Base-by-base conservation (phyloP, 2,888 invertebrate genomes). In the Labia minor region DNA sequence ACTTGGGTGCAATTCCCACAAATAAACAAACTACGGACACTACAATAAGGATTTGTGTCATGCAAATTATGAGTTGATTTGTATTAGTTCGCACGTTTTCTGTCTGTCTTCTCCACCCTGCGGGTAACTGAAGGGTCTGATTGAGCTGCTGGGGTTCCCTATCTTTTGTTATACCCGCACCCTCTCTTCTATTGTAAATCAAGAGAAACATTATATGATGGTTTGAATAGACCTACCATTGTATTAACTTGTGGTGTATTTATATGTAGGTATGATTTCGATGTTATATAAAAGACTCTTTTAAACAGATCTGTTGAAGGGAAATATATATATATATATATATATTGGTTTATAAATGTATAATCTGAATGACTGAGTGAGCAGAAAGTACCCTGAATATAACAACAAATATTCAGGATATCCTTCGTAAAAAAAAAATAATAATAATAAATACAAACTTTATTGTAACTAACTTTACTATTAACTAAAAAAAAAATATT, bases 31-130 rank as follows among this genome's bases (percentile, higher is more conserved):
- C 26, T 26, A 26, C 8, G 4, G 26, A 26, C 4, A 26, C 26
- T 26, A 26, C 8, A 26, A 26, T 26, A 26, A 26, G 8, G 26
- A 26, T 26, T 26, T 26, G 26, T 26, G 26, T 26, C 26, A 49
- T 49, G 49, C 49, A 49, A 49, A 49, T 49, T 11, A 49, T 49
- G 14, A 3, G 2, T 14, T 49, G 49, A 49, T 49, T 49, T 49
- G 49, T 49, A 49, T 49, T 49, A 49, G 49, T 49, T 49, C 49
- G 49, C 49, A 49, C 49, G 49, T 49, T 49, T 49, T 49, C 49
- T 14, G 16, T 3, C 49, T 49, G n/a, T n/a, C 33, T 6, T 6
- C n/a, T 10, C n/a, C 49, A 14, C 14, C 49, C 49, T 49, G 49
- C 49, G 49, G 49, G 49, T 14, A 49, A n/a, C 49, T 49, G 49